Percentiles rank a stretch among this genome's conserved stretches.
These are phyloP conservation scores for Eledone cirrhosa DNA, from an alignment of 2,888 invertebrate genomes.

Conservation along the genomic window DNA sequence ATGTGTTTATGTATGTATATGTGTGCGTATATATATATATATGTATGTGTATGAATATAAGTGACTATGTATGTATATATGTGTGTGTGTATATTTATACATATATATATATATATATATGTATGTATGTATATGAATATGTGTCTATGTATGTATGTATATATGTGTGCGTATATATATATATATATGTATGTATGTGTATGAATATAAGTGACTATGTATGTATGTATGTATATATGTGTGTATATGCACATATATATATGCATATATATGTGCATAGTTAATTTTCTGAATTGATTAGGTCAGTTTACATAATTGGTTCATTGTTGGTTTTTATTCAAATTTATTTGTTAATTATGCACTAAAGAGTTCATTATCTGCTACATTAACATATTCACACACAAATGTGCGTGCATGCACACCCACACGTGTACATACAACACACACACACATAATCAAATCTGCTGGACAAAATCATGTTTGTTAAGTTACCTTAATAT, in stretches of 20 bases:
- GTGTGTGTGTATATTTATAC: not conserved
- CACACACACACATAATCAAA: no score
- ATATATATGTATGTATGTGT: not conserved
- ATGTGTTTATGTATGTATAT: not conserved
- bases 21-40: not conserved
- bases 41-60: not conserved
- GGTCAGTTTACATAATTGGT: not conserved
- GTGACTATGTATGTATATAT: not conserved
- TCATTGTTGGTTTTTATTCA: not conserved
- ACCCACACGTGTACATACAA: not conserved
- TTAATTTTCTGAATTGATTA: not conserved
- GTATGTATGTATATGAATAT: not conserved
- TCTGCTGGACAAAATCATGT: no score
- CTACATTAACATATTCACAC: not conserved
- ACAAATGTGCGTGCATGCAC: not conserved
- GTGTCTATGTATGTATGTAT: not conserved
- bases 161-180: not conserved
- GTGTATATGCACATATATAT: not conserved
- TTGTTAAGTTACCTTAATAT: no score
- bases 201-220: not conserved
- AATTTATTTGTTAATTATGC: not conserved
- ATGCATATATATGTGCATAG: not conserved
- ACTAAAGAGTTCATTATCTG: no score
- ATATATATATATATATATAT: not conserved
- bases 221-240: not conserved